Conservation (phyloP, 1,140 invertebrate genomes). For the Drosophila setifemur region DNA sequence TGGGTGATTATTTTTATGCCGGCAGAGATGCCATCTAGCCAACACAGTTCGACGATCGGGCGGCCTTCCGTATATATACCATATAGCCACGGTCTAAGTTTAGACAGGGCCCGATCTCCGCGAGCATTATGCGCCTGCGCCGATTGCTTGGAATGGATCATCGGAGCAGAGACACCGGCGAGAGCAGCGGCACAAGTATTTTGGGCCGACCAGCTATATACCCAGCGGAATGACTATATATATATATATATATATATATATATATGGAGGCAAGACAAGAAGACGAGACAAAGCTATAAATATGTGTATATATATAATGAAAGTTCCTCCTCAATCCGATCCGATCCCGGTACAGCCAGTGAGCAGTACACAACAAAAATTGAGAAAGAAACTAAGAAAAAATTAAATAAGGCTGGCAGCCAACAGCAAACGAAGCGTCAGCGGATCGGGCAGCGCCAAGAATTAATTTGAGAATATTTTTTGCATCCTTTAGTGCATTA, state of each 20-base stretch:
- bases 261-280: slow-evolving; percentile 60
- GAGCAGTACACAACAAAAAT: slow-evolving; percentile 9
- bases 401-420: slow-evolving; percentile 40
- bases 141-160: slow-evolving; percentile 14
- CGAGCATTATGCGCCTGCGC: slow-evolving; percentile 59
- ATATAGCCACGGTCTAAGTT: slow-evolving; percentile 66
- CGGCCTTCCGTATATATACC: slow-evolving; percentile 58
- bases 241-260: slow-evolving; percentile 8
- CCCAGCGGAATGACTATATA: slow-evolving; percentile 38
- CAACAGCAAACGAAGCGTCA: slow-evolving; percentile 35
- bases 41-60: slow-evolving; percentile 66
- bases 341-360: slow-evolving; percentile 36
- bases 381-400: slow-evolving; percentile 31
- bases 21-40: slow-evolving; percentile 44
- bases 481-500: slow-evolving; percentile 82
- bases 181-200: slow-evolving; percentile 42
- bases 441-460: slow-evolving; percentile 46
- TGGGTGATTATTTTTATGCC: slow-evolving; percentile 66
- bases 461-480: slow-evolving; percentile 81
- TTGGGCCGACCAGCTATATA: slow-evolving; percentile 53
- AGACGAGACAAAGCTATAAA: slow-evolving; percentile 78
- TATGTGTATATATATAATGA: slow-evolving; percentile 67
- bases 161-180: slow-evolving; percentile 33
- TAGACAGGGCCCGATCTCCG: slow-evolving; percentile 36
- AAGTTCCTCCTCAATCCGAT: slow-evolving; percentile 62